phyloP scores from a whole-genome alignment of 2,888 invertebrate genomes.

The Ceratothoa steindachneri region DNA sequence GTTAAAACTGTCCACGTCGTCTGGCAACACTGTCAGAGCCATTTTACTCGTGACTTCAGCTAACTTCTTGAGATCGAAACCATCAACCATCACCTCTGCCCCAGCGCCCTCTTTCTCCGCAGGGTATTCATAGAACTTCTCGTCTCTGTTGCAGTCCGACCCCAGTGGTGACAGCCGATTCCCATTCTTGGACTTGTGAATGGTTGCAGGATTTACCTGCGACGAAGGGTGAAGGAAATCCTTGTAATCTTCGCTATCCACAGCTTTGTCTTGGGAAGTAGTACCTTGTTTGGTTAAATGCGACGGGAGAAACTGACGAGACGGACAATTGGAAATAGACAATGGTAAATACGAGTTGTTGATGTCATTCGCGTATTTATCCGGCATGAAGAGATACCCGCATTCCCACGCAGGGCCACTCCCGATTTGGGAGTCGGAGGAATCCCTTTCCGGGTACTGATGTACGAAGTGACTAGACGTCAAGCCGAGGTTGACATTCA shows the following conservation, averaged over 20 bases:
- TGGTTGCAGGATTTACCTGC: background rate
- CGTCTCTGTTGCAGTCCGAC: constrained; percentile 21
- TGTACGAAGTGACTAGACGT: constrained; percentile 35
- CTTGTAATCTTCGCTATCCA: background rate
- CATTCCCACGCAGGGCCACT: constrained; percentile 41
- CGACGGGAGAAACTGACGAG: constrained; percentile 1
- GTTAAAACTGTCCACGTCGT: constrained; percentile 33
- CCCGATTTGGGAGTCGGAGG: constrained; percentile 7
- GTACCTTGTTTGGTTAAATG: background rate
- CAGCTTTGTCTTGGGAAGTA: constrained; percentile 6
- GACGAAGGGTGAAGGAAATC: constrained; percentile 2
- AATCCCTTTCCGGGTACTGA: constrained; percentile 46
- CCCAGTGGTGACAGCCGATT: background rate
- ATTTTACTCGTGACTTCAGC: constrained; percentile 36
- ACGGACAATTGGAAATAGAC: constrained; percentile 22
- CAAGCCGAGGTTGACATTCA: constrained; percentile 24
- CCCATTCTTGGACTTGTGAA: background rate
- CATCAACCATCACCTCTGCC: constrained; percentile 29
- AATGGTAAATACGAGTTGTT: constrained; percentile 34
- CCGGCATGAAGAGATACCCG: constrained; percentile 37
- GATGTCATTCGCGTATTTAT: constrained; percentile 35
- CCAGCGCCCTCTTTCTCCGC: constrained; percentile 39
- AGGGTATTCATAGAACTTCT: constrained; percentile 40
- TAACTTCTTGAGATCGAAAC: constrained; percentile 35
- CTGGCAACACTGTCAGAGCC: constrained; percentile 33